Evolutionary conservation across 2,797 vertebrate genomes (phyloP).

Genomic region (Scomberomorus guttatus): DNA sequence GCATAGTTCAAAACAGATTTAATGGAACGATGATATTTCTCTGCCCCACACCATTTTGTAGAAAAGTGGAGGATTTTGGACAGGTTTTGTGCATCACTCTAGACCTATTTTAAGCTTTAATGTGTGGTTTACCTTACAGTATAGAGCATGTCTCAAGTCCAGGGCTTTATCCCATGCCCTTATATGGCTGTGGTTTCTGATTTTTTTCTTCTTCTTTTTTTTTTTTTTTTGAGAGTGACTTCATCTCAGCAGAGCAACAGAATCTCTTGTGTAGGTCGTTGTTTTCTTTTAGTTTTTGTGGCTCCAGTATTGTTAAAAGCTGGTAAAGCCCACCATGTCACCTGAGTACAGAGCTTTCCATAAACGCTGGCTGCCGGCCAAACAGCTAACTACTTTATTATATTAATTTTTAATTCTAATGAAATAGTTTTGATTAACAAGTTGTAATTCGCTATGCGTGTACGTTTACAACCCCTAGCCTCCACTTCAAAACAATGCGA

Average conservation of each 20-base stretch:
- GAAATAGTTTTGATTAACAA: too few relatives aligned
- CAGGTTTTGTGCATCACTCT: constrained; percentile 21
- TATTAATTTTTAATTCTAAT: too few relatives aligned
- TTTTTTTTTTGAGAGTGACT: constrained; percentile 52
- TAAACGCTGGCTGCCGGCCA: too few relatives aligned
- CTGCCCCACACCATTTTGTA: background rate
- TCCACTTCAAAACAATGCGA: too few relatives aligned
- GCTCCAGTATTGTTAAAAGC: constrained; percentile 33
- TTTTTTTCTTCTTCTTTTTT: background rate
- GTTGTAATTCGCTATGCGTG: too few relatives aligned
- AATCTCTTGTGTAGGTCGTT: constrained; percentile 43
- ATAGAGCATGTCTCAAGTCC: constrained; percentile 28
- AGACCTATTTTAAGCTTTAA: constrained; percentile 21
- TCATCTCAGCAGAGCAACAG: constrained; percentile 59
- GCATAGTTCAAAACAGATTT: constrained; percentile 35
- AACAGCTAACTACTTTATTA: too few relatives aligned
- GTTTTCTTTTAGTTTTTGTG: constrained; percentile 49
- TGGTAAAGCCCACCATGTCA: constrained; percentile 43
- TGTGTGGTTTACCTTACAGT: constrained; percentile 32
- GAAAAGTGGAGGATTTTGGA: background rate
- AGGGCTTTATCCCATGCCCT: constrained; percentile 51
- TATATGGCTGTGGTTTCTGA: constrained; percentile 64
- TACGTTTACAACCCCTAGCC: too few relatives aligned
- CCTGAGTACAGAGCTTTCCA: constrained; percentile 40
- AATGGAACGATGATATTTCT: constrained; percentile 33